These are phyloP conservation scores for Semicossyphus pulcher DNA, from an alignment of 2,113 vertebrate species.

Conservation along the genomic window DNA sequence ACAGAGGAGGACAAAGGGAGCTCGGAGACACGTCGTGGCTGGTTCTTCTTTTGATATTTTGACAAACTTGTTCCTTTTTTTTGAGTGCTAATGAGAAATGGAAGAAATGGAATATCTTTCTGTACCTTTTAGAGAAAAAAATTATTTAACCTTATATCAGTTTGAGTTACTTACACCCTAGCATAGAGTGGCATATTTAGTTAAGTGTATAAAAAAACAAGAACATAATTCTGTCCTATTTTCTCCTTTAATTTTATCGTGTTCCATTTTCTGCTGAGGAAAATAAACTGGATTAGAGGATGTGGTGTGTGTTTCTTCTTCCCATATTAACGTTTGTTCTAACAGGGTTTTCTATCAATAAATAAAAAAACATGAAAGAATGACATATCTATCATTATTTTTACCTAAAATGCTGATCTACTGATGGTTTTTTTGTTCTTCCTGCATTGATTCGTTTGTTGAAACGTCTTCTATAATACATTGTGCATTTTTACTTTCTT, in stretches of 20 bases:
- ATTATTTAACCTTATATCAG: conserved; percentile 98
- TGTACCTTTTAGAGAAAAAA: conserved; percentile 90
- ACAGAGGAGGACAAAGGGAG: conserved; percentile 30
- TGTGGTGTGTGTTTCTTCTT: conserved; percentile 25
- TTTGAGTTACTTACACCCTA: conserved; percentile 98
- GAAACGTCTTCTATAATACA: too few species aligned
- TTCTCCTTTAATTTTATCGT: conserved; percentile 81
- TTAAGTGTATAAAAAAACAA: conserved; percentile 90
- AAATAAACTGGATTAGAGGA: conserved; percentile 95
- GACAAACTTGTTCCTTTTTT: conserved; percentile 74
- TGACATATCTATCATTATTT: not conserved
- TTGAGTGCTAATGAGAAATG: conserved; percentile 88
- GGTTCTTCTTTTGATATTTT: conserved; percentile 63
- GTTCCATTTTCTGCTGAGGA: conserved; percentile 88
- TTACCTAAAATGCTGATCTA: too few species aligned
- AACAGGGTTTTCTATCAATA: not conserved
- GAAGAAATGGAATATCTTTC: conserved; percentile 89
- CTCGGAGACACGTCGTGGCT: conserved; percentile 31
- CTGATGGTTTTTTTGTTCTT: too few species aligned
- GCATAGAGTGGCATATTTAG: conserved; percentile 95
- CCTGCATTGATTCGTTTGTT: too few species aligned
- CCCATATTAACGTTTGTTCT: not conserved
- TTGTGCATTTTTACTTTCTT: too few species aligned
- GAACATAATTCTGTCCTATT: conserved; percentile 75
- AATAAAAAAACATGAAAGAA: not conserved